Base-by-base conservation (phyloP, 2,888 invertebrate genomes). In the Tetramorium bicarinatum region DNA sequence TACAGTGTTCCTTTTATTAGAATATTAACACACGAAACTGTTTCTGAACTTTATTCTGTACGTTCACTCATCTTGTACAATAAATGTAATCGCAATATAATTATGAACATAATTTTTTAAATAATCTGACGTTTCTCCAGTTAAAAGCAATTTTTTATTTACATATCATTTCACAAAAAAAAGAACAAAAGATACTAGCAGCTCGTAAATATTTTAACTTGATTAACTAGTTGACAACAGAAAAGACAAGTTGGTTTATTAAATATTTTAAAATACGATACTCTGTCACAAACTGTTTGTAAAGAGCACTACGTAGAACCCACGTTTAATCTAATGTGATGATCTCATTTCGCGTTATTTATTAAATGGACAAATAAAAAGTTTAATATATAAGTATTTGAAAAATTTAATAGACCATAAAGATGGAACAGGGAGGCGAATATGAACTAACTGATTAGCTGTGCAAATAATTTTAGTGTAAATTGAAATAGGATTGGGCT, bases 381-480 rank as follows among this genome's bases (percentile, higher is more conserved):
- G 11, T 7, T 72, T 9, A 15, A 15, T 44, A 62, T 29, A 62
- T 29, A n/a, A n/a, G n/a, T n/a, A 44, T 61, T 61, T 44, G 18
- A 44, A 41, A 74, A 44, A n/a, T 18, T 49, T 15, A 61, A 44
- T 47, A 34, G 8, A 13, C 0, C 29, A 41, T 54, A 38, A 56
- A 56, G 56, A 56, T 34, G 49, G 79, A 82, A 82, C 56, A 56
- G 71, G 61, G 47, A 25, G 62, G 52, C 29, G 54, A 85, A 84
- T 86, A 86, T 86, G 86, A 62, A 62, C 67, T 49, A 80, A 82
- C 72, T 72, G 86, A 80, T 89, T 56, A 56, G 34, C 38, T 81
- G 77, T 75, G 85, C 84, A 89, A 91, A 91, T 88, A 92, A 92
- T 89, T 71, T 92, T 91, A 87, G 83, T 85, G 85, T 77, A 89